A percentile compares a stretch with the other conserved stretches of the same genome.
phyloP scores from a whole-genome alignment of 2,113 vertebrate genomes.

The Monopterus albus region DNA sequence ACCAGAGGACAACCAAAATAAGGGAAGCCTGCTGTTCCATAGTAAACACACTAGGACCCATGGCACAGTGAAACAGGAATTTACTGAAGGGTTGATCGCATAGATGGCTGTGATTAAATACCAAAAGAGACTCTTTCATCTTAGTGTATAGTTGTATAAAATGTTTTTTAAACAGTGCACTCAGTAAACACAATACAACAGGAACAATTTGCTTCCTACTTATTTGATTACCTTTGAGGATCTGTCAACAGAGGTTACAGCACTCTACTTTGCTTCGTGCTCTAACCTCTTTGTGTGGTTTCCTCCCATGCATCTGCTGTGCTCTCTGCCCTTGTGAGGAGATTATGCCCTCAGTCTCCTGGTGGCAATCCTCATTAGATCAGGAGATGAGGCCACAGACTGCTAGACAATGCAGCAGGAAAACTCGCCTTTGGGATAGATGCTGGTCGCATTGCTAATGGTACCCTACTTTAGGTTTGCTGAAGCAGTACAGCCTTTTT shows the following conservation, averaged over 20 bases:
- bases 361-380: slow-evolving; percentile 63
- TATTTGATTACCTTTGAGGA: slow-evolving; percentile 32
- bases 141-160: background rate
- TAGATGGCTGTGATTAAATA: slow-evolving; percentile 8
- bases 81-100: background rate
- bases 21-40: slow-evolving; percentile 51
- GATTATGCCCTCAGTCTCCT: slow-evolving; percentile 47
- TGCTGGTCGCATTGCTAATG: slow-evolving; percentile 27
- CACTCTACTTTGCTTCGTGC: slow-evolving; percentile 25
- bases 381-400: slow-evolving; percentile 58
- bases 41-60: slow-evolving; percentile 50
- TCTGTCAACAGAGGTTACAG: slow-evolving; percentile 9
- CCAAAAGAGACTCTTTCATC: slow-evolving; percentile 3
- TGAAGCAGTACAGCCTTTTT: slow-evolving; percentile 38
- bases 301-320: slow-evolving; percentile 29
- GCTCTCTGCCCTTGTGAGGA: slow-evolving; percentile 55
- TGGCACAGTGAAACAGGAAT: slow-evolving; percentile 34
- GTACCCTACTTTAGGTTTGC: slow-evolving; percentile 3
- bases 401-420: slow-evolving; percentile 44
- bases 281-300: slow-evolving; percentile 37
- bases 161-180: slow-evolving; percentile 4
- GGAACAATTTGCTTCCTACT: slow-evolving; percentile 14
- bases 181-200: background rate
- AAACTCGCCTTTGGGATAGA: slow-evolving; percentile 43
- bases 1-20: slow-evolving; percentile 73